Conservation (phyloP, 2,797 vertebrate genomes). For the Fratercula arctica region DNA sequence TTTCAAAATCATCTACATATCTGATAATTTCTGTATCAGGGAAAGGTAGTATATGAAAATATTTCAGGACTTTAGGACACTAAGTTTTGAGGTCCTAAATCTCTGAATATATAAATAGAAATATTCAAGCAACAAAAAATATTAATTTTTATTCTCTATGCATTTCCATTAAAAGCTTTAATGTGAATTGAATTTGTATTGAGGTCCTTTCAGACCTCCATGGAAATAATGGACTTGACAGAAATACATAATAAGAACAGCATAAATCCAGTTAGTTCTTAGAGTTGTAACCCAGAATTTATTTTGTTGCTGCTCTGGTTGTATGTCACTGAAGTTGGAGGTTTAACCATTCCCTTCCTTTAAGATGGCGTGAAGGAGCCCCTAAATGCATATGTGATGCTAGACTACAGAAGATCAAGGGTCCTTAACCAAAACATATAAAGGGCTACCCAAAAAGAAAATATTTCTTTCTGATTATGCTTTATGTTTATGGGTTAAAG, state of each 20-base stretch:
- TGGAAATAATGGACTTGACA: not conserved
- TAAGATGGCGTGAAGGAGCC: not conserved
- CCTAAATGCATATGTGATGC: not conserved
- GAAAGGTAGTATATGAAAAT: not conserved
- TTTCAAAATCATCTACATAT: not conserved
- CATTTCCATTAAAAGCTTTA: not conserved
- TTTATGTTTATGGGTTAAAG: not conserved
- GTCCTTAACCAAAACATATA: not conserved
- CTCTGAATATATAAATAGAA: not conserved
- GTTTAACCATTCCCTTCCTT: not conserved
- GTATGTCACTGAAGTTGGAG: not conserved
- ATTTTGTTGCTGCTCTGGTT: not conserved
- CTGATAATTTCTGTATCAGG: not conserved
- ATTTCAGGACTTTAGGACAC: not conserved
- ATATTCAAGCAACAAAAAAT: not conserved
- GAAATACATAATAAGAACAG: not conserved
- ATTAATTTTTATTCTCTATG: not conserved
- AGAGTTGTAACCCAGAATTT: not conserved
- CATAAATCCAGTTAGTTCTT: not conserved
- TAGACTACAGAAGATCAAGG: not conserved
- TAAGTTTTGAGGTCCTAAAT: not conserved
- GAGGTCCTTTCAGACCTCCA: not conserved
- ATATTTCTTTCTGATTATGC: not conserved
- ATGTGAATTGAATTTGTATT: not conserved
- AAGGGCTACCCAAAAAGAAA: not conserved